phyloP scores from a whole-genome alignment of 2,888 invertebrate species.

The Epiblema foenella region DNA sequence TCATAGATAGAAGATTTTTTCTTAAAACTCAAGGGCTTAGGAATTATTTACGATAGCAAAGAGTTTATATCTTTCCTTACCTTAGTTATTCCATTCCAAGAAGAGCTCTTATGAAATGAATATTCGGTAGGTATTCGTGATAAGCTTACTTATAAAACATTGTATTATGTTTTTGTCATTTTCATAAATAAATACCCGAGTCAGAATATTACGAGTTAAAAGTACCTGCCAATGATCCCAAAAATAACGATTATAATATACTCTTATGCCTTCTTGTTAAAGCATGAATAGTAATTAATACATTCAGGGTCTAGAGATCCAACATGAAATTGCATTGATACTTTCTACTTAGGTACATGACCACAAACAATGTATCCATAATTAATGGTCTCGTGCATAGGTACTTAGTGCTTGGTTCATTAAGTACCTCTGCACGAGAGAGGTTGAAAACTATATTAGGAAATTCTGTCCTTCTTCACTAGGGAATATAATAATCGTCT shows the following conservation, averaged over 20 bases:
- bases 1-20: no score
- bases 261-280: neutral
- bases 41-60: no score
- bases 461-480: conserved; percentile 16
- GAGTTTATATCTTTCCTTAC: neutral
- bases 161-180: neutral
- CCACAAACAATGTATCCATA: conserved; percentile 1
- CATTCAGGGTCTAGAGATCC: neutral
- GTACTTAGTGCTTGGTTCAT: no score
- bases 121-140: neutral
- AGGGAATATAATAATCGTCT: conserved; percentile 7
- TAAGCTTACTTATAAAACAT: conserved; percentile 1
- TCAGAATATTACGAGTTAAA: neutral
- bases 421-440: neutral
- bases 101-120: neutral
- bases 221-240: no score
- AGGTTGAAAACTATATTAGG: neutral
- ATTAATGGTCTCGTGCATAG: neutral
- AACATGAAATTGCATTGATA: neutral
- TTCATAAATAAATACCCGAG: neutral
- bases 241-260: neutral
- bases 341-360: neutral
- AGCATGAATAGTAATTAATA: neutral
- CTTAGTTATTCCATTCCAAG: neutral
- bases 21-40: no score